phyloP scores from a whole-genome alignment of 2,113 vertebrate species.

The Thamnophis sirtalis region DNA sequence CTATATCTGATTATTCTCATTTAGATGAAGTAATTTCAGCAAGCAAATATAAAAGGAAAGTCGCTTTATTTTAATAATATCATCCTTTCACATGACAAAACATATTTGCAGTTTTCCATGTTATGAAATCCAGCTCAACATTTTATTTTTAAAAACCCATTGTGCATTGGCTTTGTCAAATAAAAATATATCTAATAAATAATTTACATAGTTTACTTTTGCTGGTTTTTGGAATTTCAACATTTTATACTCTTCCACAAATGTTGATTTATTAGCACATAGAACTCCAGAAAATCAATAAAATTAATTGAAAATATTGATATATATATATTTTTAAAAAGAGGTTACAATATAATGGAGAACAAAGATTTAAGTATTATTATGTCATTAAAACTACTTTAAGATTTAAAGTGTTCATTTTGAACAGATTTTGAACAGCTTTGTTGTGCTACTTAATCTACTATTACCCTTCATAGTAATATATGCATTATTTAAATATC shows the following conservation, averaged over 20 bases:
- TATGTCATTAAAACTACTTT: neutral
- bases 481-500: slow-evolving; percentile 1
- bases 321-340: neutral
- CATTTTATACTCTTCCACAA: neutral
- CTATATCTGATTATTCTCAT: neutral
- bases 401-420: neutral
- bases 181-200: neutral
- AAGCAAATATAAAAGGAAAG: neutral
- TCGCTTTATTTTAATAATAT: neutral
- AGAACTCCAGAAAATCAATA: neutral
- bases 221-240: neutral
- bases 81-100: neutral
- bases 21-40: neutral
- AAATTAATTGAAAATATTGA: neutral
- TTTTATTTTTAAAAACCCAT: neutral
- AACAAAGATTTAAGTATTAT: neutral
- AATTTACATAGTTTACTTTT: neutral
- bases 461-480: neutral
- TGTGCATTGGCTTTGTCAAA: neutral
- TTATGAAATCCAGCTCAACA: neutral
- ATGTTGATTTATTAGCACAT: neutral
- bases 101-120: neutral
- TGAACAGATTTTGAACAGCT: neutral
- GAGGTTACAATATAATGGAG: neutral
- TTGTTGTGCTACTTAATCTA: neutral